phyloP scores from a whole-genome alignment of 1,140 invertebrate species.

The Scaptodrosophila lebanonensis region DNA sequence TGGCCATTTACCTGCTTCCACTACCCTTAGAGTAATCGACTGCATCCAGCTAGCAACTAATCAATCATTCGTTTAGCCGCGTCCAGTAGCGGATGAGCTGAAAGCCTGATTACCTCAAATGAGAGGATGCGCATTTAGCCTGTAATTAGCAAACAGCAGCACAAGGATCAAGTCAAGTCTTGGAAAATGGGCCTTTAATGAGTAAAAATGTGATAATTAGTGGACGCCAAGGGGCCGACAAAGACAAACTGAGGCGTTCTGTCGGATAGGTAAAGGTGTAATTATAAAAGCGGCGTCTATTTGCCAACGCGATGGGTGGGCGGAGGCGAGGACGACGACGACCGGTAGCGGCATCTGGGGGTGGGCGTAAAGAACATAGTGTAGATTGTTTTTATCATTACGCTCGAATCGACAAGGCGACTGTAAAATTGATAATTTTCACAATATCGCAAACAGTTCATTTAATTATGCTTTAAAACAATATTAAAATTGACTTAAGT shows the following conservation, averaged over 20 bases:
- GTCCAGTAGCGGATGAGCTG: conserved; percentile 38
- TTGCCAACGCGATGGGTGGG: conserved; percentile 14
- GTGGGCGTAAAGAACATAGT: not conserved
- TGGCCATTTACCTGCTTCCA: too few relatives aligned
- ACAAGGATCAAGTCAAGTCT: conserved; percentile 14
- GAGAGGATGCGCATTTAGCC: conserved; percentile 10
- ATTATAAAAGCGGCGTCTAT: conserved; percentile 11
- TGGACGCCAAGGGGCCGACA: conserved; percentile 58
- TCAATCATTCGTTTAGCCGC: conserved; percentile 28
- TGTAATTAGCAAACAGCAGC: conserved; percentile 28
- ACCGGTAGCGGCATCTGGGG: not conserved
- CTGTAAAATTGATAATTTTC: too few relatives aligned
- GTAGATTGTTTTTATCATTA: too few relatives aligned
- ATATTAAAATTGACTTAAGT: too few relatives aligned
- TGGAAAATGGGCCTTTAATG: conserved; percentile 67
- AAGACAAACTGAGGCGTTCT: conserved; percentile 43
- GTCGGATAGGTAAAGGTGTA: not conserved
- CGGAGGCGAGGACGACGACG: not conserved
- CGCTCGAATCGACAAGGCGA: too few relatives aligned
- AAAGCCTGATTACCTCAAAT: conserved; percentile 60
- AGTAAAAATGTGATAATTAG: conserved; percentile 75
- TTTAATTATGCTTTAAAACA: too few relatives aligned
- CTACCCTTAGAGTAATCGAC: too few relatives aligned
- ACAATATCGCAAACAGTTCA: too few relatives aligned
- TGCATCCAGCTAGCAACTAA: conserved; percentile 19